Evolutionary conservation across 2,888 invertebrate genomes (phyloP), one percentile per base, ranked within the genome.

Genomic region (Chouioia cunea): DNA sequence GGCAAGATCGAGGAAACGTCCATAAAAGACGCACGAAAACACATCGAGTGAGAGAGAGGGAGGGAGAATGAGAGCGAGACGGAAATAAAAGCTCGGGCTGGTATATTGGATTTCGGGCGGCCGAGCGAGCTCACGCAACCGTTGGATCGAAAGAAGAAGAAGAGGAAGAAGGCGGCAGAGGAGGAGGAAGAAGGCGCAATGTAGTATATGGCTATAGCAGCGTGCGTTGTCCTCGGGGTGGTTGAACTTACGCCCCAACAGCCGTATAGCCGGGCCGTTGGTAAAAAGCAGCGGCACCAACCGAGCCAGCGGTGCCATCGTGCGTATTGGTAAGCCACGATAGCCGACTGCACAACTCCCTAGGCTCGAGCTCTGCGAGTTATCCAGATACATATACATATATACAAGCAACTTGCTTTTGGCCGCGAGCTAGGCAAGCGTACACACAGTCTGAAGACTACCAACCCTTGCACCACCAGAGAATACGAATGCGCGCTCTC

Each of bases 181-280:
- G 36, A 36, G 36, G 36, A 36, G 36, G 36, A 36, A 36, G 36
- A 36, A 36, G 10, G 36, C 36, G 36, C 36, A 36, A 10, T 6
- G 36, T 10, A 36, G 4, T 10, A 27, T 36, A 36, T 36, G 12
- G 36, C 36, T 10, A 57, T 60, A 36, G 47, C 78, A 79, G 82
- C 80, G 80, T 78, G 79, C 77, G 79, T 78, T 77, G 78, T 78
- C 77, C 76, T 67, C 67, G 6, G 44, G 82, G 83, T 83, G 82
- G 81, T 82, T 83, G 82, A 83, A 83, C 83, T 36, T 36, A 10
- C 36, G 6, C 36, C 6, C 78, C 77, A 74, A 79, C 48, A 2
- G n/a, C n/a, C n/a, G n/a, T n/a, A n/a, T n/a, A n/a, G 57, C n/a
- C 46, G 43, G 46, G 8, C 2, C 54, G 62, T 6, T 10, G 36